A percentile compares a stretch with the other conserved stretches of the same genome.
Conservation (phyloP, 2,888 invertebrate species). For the Dascillus cervinus region DNA sequence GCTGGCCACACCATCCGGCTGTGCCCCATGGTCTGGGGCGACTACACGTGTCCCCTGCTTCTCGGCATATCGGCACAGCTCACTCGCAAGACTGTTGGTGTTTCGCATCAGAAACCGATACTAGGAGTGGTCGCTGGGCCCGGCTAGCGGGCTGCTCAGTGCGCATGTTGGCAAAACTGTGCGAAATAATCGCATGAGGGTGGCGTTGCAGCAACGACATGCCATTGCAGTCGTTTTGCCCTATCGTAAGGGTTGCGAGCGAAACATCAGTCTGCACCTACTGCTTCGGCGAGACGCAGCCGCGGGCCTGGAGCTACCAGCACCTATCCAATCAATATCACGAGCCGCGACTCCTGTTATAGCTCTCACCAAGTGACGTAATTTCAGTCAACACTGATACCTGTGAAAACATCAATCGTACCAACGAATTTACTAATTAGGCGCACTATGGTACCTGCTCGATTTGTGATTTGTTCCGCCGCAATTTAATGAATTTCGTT, state of each 20-base stretch:
- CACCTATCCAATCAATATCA: constrained; percentile 40
- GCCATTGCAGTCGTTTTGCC: constrained; percentile 25
- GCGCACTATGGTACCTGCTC: no score
- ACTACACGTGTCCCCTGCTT: constrained; percentile 44
- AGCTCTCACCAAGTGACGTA: constrained; percentile 35
- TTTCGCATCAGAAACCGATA: constrained; percentile 39
- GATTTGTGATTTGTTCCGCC: no score
- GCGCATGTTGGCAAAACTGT: constrained; percentile 37
- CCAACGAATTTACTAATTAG: no score
- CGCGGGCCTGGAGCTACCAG: constrained; percentile 46
- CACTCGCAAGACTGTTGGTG: constrained; percentile 36
- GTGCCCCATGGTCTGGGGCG: constrained; percentile 42
- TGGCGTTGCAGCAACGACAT: constrained; percentile 18
- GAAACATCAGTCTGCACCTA: constrained; percentile 25
- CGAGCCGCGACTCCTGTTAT: constrained; percentile 32
- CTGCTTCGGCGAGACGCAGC: constrained; percentile 31
- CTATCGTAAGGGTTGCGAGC: constrained; percentile 43
- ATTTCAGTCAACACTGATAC: constrained; percentile 36
- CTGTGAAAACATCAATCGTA: constrained; percentile 29
- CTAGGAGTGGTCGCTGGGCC: constrained; percentile 42
- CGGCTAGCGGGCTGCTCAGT: constrained; percentile 32
- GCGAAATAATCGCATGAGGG: constrained; percentile 37
- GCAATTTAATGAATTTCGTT: no score
- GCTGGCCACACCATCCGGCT: constrained; percentile 51
- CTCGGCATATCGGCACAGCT: constrained; percentile 36